A percentile compares a stretch with the other conserved stretches of the same genome.
These are phyloP conservation scores for Hephaestus fuliginosus DNA, from an alignment of 2,797 vertebrate genomes.

Conservation along the genomic window DNA sequence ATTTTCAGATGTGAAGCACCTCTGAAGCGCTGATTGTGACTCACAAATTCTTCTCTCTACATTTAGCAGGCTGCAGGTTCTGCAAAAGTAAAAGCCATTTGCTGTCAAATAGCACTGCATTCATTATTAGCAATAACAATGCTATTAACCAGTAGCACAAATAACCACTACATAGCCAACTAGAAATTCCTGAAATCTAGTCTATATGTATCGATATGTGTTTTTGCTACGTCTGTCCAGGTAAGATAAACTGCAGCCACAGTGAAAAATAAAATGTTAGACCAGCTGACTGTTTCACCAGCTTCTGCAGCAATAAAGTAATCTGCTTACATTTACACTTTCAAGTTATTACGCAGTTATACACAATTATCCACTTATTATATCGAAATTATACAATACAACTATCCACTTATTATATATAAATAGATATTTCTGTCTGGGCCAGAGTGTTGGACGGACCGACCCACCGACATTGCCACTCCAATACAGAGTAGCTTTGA, in stretches of 20 bases:
- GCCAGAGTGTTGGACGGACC: background rate
- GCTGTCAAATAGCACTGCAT: constrained; percentile 4
- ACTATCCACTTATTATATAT: too few relatives aligned
- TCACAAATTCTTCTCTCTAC: background rate
- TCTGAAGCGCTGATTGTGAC: constrained; percentile 8
- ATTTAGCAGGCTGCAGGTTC: background rate
- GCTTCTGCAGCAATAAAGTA: background rate
- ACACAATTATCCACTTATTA: too few relatives aligned
- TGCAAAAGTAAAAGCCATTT: background rate
- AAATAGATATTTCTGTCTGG: background rate
- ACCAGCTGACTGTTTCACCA: background rate
- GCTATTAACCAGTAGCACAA: background rate
- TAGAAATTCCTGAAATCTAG: background rate
- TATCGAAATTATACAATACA: too few relatives aligned
- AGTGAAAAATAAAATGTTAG: background rate
- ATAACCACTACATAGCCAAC: background rate
- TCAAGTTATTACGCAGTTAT: too few relatives aligned
- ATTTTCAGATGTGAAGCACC: constrained; percentile 26
- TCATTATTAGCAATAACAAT: background rate
- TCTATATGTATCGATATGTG: background rate
- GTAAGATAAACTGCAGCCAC: background rate
- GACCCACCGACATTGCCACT: background rate
- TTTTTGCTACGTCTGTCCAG: background rate
- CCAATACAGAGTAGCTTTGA: background rate
- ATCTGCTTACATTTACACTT: background rate